Base-by-base conservation (phyloP, 2,797 vertebrate species). In the Leucoraja ocellata region DNA sequence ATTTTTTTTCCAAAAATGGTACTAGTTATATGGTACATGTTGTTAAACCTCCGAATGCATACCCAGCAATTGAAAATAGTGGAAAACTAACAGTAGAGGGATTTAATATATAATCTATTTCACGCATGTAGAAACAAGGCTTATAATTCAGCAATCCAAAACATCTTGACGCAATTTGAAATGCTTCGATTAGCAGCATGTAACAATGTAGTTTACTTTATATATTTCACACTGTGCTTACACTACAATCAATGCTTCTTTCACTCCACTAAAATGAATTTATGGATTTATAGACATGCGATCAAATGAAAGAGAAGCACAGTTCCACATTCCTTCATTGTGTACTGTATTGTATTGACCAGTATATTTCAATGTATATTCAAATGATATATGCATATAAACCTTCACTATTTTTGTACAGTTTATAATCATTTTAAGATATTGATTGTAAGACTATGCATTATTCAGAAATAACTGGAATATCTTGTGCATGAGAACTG, bases 381-480 rank as follows among this genome's bases (percentile, higher is more conserved):
- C 61, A 32, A 88, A 88, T 88, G 58, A 84, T 84, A 63, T 86
- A 86, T 63, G 54, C 54, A 61, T 86, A 86, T 86, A 86, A 46
- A 91, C 65, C 23, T 76, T 76, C 32, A 54, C 71, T 92, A 91
- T 73, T 92, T 92, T 92, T 92, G 23, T 76, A 16, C 71, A 92
- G 36, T 92, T 92, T 92, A 16, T 46, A 91, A 92, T 39, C 39
- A 25, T 10, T 74, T 16, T 73, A 54, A 28, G 21, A 36, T 8
- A 65, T 92, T 58, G 71, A 28, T 92, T 92, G 10, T 54, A 74
- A 92, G 39, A 46, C 11, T 7, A 13, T 91, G 39, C 21, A 92
- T 92, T 2, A 73, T 74, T 74, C 9, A 25, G 36, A 74, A 54
- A 91, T 39, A 91, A 91, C 21, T 84, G 81, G 54, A 13, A 84